Evolutionary conservation across 2,113 vertebrate genomes (phyloP), one percentile per base, ranked within the genome.

Genomic region (Lampris megalopsis): DNA sequence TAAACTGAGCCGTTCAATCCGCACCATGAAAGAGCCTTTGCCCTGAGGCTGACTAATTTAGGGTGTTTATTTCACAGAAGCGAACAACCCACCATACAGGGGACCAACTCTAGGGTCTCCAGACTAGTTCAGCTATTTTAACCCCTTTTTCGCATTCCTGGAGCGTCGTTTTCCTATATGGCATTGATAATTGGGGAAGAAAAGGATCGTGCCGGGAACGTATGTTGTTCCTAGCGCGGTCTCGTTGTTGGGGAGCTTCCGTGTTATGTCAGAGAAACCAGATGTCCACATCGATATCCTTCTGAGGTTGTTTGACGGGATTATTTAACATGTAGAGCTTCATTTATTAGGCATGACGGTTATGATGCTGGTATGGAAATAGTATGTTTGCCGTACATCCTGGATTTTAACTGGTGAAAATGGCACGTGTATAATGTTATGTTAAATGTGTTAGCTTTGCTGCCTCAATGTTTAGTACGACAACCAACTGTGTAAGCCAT

Each of bases 371-470:
- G 1, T 57, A 52, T 73, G 40, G 47, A n/a, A 40, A 24, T 24
- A 24, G 7, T 41, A 47, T 49, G 50, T 59, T 0, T 38, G 38
- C 40, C 35, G 13, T 59, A 9, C 45, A 50, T 24, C 49, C 64
- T 36, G 8, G 7, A 50, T 75, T 71, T 77, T 63, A 66, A 49
- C 43, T 6, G 38, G 79, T 75, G 47, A 11, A 45, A 45, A 45
- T 68, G 56, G n/a, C 49, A 57, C 79, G 60, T 83, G 11, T 79
- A 48, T 66, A 24, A 71, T 71, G 77, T 72, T 80, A 78, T 61
- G 49, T 72, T 68, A 68, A 53, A 9, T 45, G 48, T 62, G 36
- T 63, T 8, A 71, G 49, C 76, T 89, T 75, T 74, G 71, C 84
- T 86, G 71, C 80, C 80, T 68, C 71, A 47, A 5, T 63, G 5